Evolutionary conservation across 92 coral and sea anemone species (phyloP).

Genomic region (Anthopleura xanthogrammica): DNA sequence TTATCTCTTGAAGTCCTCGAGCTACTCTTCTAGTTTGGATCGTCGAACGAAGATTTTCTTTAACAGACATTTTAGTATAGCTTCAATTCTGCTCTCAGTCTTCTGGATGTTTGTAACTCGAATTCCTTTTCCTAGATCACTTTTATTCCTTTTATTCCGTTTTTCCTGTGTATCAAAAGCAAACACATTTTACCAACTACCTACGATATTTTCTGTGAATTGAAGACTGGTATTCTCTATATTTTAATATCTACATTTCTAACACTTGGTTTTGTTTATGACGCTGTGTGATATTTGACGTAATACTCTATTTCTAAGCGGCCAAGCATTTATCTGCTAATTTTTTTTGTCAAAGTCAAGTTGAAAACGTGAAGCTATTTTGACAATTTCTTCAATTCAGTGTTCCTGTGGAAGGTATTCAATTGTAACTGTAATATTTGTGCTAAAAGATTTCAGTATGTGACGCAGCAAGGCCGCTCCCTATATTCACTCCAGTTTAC

Average conservation of each 20-base stretch:
- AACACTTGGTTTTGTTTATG: not conserved
- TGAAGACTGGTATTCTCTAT: not conserved
- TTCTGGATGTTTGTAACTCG: not conserved
- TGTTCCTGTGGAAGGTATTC: not conserved
- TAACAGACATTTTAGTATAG: not conserved
- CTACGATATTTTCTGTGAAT: not conserved
- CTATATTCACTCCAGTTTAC: not conserved
- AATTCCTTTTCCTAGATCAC: not conserved
- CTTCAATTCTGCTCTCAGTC: not conserved
- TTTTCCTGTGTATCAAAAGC: not conserved
- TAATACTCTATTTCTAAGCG: not conserved
- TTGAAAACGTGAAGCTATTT: slow-evolving; percentile 1
- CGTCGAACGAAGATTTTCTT: slow-evolving; percentile 40
- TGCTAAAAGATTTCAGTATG: not conserved
- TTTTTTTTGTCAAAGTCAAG: not conserved
- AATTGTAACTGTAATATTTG: not conserved
- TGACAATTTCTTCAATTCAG: not conserved
- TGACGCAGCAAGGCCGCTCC: not conserved
- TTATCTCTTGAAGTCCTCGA: slow-evolving; percentile 32
- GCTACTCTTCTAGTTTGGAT: slow-evolving; percentile 41
- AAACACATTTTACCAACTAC: not conserved
- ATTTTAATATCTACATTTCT: too few species aligned
- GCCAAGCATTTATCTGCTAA: not conserved
- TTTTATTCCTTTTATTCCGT: not conserved
- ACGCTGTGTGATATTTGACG: slow-evolving; percentile 1